Evolutionary conservation across 1,140 invertebrate species (phyloP).

Genomic region (Calephelis virginiensis): DNA sequence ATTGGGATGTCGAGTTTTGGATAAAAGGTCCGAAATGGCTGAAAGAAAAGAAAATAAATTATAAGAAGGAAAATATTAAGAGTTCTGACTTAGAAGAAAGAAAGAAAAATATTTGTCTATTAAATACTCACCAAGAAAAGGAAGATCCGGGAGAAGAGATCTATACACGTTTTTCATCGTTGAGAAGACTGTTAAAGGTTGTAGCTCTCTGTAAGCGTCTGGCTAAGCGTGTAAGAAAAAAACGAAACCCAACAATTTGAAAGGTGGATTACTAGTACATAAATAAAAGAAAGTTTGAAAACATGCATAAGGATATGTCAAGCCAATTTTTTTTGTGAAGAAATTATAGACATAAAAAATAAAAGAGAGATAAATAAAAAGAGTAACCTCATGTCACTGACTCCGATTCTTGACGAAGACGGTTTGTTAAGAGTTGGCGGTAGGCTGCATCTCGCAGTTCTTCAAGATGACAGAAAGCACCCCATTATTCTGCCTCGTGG

Average conservation of each 20-base stretch:
- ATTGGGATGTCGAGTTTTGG: neutral
- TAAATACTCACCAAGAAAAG: neutral
- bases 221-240: neutral
- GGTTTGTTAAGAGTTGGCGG: neutral
- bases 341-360: neutral
- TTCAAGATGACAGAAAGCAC: neutral
- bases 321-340: neutral
- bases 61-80: neutral
- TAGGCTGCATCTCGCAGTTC: neutral
- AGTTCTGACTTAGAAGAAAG: neutral
- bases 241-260: neutral
- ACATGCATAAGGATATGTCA: neutral
- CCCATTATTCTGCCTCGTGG: neutral
- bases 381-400: neutral
- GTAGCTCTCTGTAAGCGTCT: constrained; percentile 24
- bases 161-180: neutral
- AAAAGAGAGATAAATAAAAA: neutral
- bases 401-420: neutral
- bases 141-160: neutral
- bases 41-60: neutral
- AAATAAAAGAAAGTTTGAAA: neutral
- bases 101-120: neutral
- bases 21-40: constrained; percentile 6
- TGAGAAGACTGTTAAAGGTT: constrained; percentile 15
- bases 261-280: neutral